phyloP scores from a whole-genome alignment of 2,113 vertebrate genomes.

The Cinclus cinclus region DNA sequence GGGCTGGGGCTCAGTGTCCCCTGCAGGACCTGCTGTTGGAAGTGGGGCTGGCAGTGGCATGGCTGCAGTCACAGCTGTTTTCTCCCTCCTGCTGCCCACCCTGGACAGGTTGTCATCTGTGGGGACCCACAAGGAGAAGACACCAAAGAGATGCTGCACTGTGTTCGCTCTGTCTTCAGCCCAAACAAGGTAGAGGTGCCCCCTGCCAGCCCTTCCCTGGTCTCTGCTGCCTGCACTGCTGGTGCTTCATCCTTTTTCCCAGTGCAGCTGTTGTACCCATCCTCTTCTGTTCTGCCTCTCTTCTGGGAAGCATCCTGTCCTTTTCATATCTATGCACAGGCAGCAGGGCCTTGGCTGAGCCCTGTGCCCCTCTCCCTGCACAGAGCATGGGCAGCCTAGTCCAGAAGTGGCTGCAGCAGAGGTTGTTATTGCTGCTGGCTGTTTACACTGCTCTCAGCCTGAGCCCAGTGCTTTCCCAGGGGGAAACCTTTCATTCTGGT shows the following conservation, averaged over 20 bases:
- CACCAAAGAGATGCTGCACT: slow-evolving; percentile 80
- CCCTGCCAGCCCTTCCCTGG: background rate
- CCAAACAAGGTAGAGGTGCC: slow-evolving; percentile 83
- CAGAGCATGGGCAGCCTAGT: background rate
- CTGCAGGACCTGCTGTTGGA: background rate
- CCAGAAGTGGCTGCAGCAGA: background rate
- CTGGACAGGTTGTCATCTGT: slow-evolving; percentile 84
- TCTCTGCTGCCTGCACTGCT: background rate
- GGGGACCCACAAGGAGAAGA: slow-evolving; percentile 84
- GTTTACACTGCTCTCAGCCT: background rate
- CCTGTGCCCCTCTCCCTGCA: background rate
- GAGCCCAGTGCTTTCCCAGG: background rate
- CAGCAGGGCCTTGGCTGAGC: background rate
- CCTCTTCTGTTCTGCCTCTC: background rate
- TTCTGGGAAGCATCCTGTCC: background rate
- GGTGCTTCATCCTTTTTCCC: background rate
- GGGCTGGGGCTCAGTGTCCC: background rate
- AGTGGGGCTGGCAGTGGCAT: background rate
- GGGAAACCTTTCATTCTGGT: background rate
- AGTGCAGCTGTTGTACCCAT: background rate
- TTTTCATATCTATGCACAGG: background rate
- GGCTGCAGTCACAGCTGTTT: background rate
- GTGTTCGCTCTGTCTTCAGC: slow-evolving; percentile 80
- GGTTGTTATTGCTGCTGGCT: background rate
- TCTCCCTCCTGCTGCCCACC: background rate